Conservation (phyloP, 2,888 invertebrate genomes). For the Drosophila histrio region DNA sequence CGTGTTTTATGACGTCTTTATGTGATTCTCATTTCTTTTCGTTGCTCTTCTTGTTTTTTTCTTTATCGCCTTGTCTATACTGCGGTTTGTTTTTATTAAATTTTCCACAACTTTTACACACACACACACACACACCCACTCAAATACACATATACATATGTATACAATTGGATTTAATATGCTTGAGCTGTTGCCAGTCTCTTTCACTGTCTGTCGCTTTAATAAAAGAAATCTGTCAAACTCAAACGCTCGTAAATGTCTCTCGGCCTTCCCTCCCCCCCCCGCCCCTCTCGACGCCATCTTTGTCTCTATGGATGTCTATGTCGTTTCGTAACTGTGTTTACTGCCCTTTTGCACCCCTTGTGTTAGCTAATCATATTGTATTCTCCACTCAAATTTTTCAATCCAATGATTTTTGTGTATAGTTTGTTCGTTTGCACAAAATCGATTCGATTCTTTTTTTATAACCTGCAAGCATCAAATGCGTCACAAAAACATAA, state of each 20-base stretch:
- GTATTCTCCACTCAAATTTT: constrained; percentile 55
- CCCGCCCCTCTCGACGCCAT: too few species aligned
- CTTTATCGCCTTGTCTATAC: constrained; percentile 50
- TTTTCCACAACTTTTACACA: constrained; percentile 29
- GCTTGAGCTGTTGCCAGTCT: constrained; percentile 55
- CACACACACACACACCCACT: constrained; percentile 10
- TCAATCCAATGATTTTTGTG: constrained; percentile 56
- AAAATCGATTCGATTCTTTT: constrained; percentile 1
- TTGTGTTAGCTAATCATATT: constrained; percentile 64
- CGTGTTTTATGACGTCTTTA: constrained; percentile 67
- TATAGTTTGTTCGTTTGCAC: constrained; percentile 6
- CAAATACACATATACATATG: background rate
- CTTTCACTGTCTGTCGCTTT: constrained; percentile 62
- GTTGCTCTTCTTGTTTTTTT: constrained; percentile 5
- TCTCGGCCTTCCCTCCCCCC: background rate
- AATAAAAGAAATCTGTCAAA: constrained; percentile 78
- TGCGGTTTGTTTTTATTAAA: constrained; percentile 72
- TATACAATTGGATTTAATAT: constrained; percentile 52
- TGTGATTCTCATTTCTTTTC: constrained; percentile 32
- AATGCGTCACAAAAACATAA: background rate
- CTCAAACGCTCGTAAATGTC: constrained; percentile 76
- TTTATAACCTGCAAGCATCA: background rate
- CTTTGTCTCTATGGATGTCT: constrained; percentile 1
- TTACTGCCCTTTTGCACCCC: constrained; percentile 14
- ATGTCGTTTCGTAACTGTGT: constrained; percentile 52